A percentile compares a stretch with the other conserved stretches of the same genome.
Conservation (phyloP, 2,888 invertebrate species). For the Drosophila picticornis region DNA sequence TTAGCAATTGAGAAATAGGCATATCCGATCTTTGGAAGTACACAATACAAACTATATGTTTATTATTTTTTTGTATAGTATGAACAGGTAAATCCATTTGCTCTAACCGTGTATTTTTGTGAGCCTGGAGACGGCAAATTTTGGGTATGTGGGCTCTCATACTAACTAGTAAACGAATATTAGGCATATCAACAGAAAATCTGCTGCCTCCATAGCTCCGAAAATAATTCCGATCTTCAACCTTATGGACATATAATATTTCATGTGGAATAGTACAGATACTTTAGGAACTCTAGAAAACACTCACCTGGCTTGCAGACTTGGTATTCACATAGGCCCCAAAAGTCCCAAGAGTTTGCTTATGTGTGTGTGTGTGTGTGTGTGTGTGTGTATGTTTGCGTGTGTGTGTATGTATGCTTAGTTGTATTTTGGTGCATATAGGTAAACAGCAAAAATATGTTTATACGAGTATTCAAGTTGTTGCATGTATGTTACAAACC, state of each 20-base stretch:
- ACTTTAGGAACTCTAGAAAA: neutral
- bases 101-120: neutral
- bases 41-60: neutral
- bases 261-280: neutral
- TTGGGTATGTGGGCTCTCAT: neutral
- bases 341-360: slow-evolving; percentile 1
- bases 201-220: neutral
- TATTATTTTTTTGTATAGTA: neutral
- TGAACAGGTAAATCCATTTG: neutral
- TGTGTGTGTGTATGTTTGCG: neutral
- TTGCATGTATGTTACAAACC: slow-evolving; percentile 33
- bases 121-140: slow-evolving; percentile 1
- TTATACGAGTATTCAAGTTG: slow-evolving; percentile 50
- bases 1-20: slow-evolving; percentile 6
- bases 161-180: neutral
- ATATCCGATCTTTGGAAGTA: slow-evolving; percentile 3
- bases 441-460: slow-evolving; percentile 12
- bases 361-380: neutral
- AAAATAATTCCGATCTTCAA: neutral
- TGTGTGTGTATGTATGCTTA: slow-evolving; percentile 12
- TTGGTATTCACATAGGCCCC: slow-evolving; percentile 16
- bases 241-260: neutral
- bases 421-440: slow-evolving; percentile 27
- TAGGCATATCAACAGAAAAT: slow-evolving; percentile 1
- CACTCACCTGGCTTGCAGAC: slow-evolving; percentile 13